Conservation (phyloP, 2,797 vertebrate species). For the Helarctos malayanus region DNA sequence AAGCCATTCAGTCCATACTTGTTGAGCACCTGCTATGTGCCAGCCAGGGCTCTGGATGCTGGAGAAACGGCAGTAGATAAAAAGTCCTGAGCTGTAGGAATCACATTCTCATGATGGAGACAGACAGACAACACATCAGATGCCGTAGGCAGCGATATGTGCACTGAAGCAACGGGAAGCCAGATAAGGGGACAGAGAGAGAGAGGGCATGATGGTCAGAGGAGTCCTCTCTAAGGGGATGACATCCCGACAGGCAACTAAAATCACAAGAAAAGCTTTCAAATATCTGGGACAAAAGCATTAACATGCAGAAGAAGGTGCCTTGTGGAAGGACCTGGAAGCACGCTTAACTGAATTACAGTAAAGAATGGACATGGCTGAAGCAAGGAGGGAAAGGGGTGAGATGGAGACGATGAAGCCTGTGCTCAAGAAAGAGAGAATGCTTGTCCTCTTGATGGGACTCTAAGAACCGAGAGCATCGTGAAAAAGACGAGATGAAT, state of each 20-base stretch:
- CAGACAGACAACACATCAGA: background rate
- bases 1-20: background rate
- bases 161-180: background rate
- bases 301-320: background rate
- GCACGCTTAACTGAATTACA: background rate
- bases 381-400: no score
- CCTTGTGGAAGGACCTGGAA: background rate
- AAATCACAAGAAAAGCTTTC: background rate
- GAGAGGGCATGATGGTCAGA: background rate
- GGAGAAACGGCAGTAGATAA: background rate
- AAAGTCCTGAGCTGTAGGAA: background rate
- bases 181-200: background rate
- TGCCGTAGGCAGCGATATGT: background rate
- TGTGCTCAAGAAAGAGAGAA: background rate
- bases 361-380: background rate
- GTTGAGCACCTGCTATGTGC: background rate
- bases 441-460: background rate
- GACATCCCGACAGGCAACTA: background rate
- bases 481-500: slow-evolving; percentile 24
- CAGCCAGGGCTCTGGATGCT: background rate
- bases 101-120: background rate
- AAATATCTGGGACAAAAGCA: background rate
- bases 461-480: background rate
- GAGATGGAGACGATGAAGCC: background rate
- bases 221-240: background rate